Conservation (phyloP, 2,888 invertebrate species). For the Drosophila barbarae region DNA sequence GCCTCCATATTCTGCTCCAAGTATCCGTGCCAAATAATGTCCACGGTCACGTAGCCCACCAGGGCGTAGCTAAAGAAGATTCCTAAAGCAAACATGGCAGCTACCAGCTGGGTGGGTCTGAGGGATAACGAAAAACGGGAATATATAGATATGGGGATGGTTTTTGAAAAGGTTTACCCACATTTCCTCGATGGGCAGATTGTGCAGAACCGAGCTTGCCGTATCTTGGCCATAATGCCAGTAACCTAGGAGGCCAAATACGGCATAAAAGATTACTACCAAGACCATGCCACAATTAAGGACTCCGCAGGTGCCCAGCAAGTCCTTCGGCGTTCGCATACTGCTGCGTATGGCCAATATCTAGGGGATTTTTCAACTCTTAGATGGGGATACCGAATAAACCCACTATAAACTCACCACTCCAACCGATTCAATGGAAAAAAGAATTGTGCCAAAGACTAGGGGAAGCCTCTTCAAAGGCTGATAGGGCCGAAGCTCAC, state of each 20-base stretch:
- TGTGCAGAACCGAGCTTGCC: slow-evolving; percentile 90
- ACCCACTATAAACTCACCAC: slow-evolving; percentile 83
- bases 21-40: slow-evolving; percentile 88
- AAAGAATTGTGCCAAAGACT: slow-evolving; percentile 95
- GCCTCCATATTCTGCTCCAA: slow-evolving; percentile 52
- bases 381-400: not conserved
- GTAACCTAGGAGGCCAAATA: slow-evolving; percentile 95
- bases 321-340: slow-evolving; percentile 92
- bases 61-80: slow-evolving; percentile 96
- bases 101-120: slow-evolving; percentile 87
- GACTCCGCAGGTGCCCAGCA: slow-evolving; percentile 92
- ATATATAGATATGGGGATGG: not conserved
- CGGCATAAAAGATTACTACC: slow-evolving; percentile 89
- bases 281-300: slow-evolving; percentile 91
- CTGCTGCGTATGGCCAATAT: slow-evolving; percentile 96
- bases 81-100: slow-evolving; percentile 88
- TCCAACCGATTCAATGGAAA: slow-evolving; percentile 90
- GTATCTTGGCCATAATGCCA: slow-evolving; percentile 88
- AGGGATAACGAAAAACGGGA: slow-evolving; percentile 55
- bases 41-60: slow-evolving; percentile 97
- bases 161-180: slow-evolving; percentile 78
- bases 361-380: slow-evolving; percentile 79
- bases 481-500: slow-evolving; percentile 78
- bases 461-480: slow-evolving; percentile 84
- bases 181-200: slow-evolving; percentile 86